Evolutionary conservation across 2,113 vertebrate genomes (phyloP), one percentile per base, ranked within the genome.

Genomic region (Corythoichthys haematopterus): DNA sequence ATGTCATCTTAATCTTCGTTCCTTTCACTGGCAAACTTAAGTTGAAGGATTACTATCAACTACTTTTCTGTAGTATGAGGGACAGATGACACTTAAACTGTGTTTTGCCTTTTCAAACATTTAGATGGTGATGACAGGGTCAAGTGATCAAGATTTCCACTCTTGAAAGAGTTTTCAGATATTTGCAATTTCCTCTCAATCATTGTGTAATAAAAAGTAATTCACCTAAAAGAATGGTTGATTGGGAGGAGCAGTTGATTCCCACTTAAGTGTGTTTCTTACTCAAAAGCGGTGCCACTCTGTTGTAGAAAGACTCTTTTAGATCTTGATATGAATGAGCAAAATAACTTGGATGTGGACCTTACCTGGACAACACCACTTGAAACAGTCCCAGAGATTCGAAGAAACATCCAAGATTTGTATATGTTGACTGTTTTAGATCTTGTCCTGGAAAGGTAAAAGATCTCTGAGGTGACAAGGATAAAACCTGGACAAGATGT

Each of bases 361-460:
- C 55, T 57, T 57, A 57, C 55, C 55, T 57, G 33, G 33, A 57
- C 33, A 57, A 36, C 33, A 57, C 33, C 55, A 57, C 55, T 57
- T 57, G 55, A 57, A 57, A 57, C 4, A 36, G 55, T 57, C 33
- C 33, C 55, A 37, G 33, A 57, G 20, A 57, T 13, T 37, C 4
- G 33, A 57, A 57, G 55, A 14, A 57, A 57, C 55, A 57, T 57
- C 55, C 55, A 57, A 36, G 55, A 57, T 57, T 36, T 57, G 5
- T 57, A 36, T 57, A 7, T 57, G 33, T 36, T 57, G 55, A 57
- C 13, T 57, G 12, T 2, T 35, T 33, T 36, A 14, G 55, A 35
- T 57, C 33, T 57, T 57, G 55, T 57, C 55, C 55, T 57, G 55
- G 12, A 57, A 57, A 36, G 20, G 12, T 55, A 36, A 36, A 57